phyloP scores from a whole-genome alignment of 1,140 invertebrate genomes.

The Oryctes rhinoceros region DNA sequence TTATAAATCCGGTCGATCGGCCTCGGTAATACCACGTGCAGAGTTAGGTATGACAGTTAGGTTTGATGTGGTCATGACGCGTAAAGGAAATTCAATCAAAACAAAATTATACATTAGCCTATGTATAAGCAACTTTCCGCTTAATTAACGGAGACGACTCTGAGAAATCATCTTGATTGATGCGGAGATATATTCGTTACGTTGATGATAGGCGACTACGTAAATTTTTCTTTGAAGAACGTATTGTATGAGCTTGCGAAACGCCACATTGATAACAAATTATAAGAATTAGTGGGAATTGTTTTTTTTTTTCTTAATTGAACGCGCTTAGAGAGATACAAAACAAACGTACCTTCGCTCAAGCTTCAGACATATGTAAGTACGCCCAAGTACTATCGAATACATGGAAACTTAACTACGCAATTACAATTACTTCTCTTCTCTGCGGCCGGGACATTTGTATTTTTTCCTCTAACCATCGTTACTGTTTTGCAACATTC shows the following conservation, averaged over 20 bases:
- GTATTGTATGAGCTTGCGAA: not conserved
- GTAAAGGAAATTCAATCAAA: slow-evolving; percentile 36
- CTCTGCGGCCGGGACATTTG: too few relatives aligned
- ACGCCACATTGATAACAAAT: not conserved
- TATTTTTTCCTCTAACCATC: too few relatives aligned
- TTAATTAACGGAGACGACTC: slow-evolving; percentile 28
- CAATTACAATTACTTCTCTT: too few relatives aligned
- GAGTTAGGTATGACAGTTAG: not conserved
- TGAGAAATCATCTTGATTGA: slow-evolving; percentile 16
- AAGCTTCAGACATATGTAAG: too few relatives aligned
- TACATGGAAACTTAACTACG: too few relatives aligned
- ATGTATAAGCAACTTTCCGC: slow-evolving; percentile 21
- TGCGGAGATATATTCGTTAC: not conserved
- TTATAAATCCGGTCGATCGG: not conserved
- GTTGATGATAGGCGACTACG: not conserved
- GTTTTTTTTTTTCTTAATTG: too few relatives aligned
- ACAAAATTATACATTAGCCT: slow-evolving; percentile 33
- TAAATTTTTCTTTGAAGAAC: not conserved
- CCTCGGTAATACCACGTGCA: not conserved
- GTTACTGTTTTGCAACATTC: too few relatives aligned
- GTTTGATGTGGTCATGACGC: slow-evolving; percentile 23
- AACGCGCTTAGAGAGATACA: too few relatives aligned
- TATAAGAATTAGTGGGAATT: too few relatives aligned
- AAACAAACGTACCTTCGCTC: too few relatives aligned
- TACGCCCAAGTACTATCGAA: too few relatives aligned